Evolutionary conservation across 2,888 invertebrate genomes (phyloP), one percentile per base, ranked within the genome.

Genomic region (Lasiommata megera): DNA sequence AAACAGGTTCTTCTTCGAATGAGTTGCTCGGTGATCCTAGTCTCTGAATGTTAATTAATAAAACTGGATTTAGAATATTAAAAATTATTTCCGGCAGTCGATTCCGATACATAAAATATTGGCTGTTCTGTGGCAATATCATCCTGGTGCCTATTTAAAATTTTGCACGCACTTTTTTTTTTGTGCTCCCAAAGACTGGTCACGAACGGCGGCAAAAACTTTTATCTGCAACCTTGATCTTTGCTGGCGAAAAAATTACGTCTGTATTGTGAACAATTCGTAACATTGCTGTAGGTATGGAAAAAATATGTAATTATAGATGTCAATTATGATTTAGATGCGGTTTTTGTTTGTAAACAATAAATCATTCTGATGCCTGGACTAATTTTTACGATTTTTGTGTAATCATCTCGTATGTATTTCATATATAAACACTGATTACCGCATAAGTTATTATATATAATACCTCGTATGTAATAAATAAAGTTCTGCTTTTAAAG

Each of bases 141-240:
- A 76, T 76, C 76, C 78, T 73, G 74, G 74, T 76, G 79, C 76
- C 82, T 78, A 88, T 88, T 88, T 86, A 75, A 79, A 80, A 84
- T 86, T 88, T 69, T 69, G 82, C 80, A 84, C 87, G 85, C 77
- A 67, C 66, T 71, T 74, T 87, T 84, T n/a, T n/a, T 82, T 78
- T 78, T 74, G 56, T 51, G 61, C 72, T 73, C 74, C 74, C 72
- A 75, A 74, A 76, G 79, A 80, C 82, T 77, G 76, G 85, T 88
- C 89, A 89, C 89, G 89, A 89, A 80, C 78, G 70, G 64, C 60
- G 63, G 76, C 86, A 88, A 89, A 88, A 88, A 88, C 63, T 81
- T 78, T 77, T 83, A 85, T 82, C 82, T 80, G 71, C 74, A 81
- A 76, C 89, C 89, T 89, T 89, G 88, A 85, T 83, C 82, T 87